These are phyloP conservation scores for Notodonta dromedarius DNA, from an alignment of 2,888 invertebrate genomes.

Conservation along the genomic window DNA sequence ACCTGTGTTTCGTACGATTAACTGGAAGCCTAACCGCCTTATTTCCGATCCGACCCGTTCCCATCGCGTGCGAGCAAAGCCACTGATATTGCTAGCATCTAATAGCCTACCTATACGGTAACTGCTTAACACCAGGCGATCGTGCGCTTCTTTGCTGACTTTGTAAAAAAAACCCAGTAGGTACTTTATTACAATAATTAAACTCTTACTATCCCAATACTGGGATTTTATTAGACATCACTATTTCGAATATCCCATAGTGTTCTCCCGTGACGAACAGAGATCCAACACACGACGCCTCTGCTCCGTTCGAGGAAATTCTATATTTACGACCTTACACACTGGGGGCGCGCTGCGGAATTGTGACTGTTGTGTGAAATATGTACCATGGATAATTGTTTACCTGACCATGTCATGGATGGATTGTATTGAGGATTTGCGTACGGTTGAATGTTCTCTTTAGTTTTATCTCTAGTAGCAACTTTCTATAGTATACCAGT, in stretches of 20 bases:
- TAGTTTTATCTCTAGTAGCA: no score
- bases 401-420: background rate
- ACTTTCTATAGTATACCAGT: no score
- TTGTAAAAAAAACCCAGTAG: no score
- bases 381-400: constrained; percentile 12
- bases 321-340: constrained; percentile 16
- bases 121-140: no score
- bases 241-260: constrained; percentile 20
- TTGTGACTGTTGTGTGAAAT: constrained; percentile 12
- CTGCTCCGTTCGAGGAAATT: constrained; percentile 35
- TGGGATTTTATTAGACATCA: constrained; percentile 16
- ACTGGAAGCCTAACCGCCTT: no score
- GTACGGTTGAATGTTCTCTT: background rate
- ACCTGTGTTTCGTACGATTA: no score
- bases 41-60: no score
- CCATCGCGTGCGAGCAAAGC: no score
- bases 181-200: no score
- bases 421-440: background rate
- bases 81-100: no score
- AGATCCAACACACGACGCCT: constrained; percentile 37
- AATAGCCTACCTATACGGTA: no score
- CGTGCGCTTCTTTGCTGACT: no score
- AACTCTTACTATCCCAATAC: background rate
- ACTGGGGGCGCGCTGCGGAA: constrained; percentile 25
- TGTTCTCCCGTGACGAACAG: constrained; percentile 37